Percentiles rank a stretch among this genome's conserved stretches.
Evolutionary conservation across 2,797 vertebrate genomes (phyloP).

Genomic region (Periophthalmus magnuspinnatus): DNA sequence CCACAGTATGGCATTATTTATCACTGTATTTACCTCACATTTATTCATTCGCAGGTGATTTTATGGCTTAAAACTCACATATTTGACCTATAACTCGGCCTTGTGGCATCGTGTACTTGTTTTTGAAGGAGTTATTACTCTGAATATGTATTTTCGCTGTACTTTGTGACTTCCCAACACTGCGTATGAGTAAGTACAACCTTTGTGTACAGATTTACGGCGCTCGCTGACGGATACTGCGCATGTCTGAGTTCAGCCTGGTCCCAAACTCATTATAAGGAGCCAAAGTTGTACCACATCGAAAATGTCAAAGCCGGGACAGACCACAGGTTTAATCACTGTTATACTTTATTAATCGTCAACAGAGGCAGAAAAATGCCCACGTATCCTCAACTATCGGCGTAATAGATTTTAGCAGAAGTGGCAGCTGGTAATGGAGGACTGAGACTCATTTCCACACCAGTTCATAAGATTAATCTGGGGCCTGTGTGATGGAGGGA

Average conservation of each 20-base stretch:
- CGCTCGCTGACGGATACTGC: background rate
- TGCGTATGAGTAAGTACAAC: too few species aligned
- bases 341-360: background rate
- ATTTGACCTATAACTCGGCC: too few species aligned
- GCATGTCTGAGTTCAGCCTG: background rate
- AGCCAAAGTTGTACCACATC: background rate
- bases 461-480: constrained; percentile 59
- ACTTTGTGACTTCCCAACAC: too few species aligned
- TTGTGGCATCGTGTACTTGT: too few species aligned
- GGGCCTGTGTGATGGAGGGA: constrained; percentile 22
- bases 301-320: constrained; percentile 6
- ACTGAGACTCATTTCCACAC: constrained; percentile 45
- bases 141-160: too few species aligned
- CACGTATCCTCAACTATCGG: constrained; percentile 7
- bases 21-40: too few species aligned
- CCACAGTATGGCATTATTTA: too few species aligned
- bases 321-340: background rate
- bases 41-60: too few species aligned
- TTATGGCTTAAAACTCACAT: too few species aligned
- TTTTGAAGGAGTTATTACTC: too few species aligned
- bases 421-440: constrained; percentile 41
- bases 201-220: background rate
- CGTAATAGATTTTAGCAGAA: constrained; percentile 24
- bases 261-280: background rate
- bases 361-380: constrained; percentile 11